Conservation (phyloP, 2,797 vertebrate genomes). For the Sebastes minor region DNA sequence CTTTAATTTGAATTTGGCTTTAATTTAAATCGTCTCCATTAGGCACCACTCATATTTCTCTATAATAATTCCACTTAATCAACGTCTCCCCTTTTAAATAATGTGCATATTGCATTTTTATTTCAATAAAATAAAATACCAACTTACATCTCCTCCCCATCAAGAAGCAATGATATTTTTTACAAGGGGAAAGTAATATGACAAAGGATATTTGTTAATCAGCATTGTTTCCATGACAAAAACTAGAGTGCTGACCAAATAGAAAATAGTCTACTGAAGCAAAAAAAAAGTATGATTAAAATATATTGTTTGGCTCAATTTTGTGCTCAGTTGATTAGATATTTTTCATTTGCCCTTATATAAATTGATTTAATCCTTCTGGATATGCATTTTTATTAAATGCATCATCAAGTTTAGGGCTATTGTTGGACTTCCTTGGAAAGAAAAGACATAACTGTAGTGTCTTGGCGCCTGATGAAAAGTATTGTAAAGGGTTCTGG, state of each 20-base stretch:
- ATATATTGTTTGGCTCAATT: background rate
- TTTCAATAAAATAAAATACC: slow-evolving; percentile 8
- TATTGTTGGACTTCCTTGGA: background rate
- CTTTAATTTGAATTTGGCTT: slow-evolving; percentile 24
- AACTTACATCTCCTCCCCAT: background rate
- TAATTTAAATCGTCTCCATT: slow-evolving; percentile 1
- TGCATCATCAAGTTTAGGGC: background rate
- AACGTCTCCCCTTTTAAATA: background rate
- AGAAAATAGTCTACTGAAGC: background rate
- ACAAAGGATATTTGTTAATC: slow-evolving; percentile 6
- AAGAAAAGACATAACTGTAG: background rate
- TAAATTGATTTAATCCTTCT: background rate
- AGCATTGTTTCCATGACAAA: background rate
- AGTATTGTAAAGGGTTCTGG: background rate
- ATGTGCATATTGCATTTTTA: background rate
- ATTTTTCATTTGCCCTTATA: background rate
- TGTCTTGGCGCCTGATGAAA: background rate
- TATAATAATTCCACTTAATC: slow-evolving; percentile 4
- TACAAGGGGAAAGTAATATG: background rate
- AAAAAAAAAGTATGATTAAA: background rate
- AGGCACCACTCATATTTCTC: background rate
- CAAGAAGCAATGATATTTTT: background rate
- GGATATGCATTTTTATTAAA: background rate
- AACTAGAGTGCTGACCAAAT: background rate
- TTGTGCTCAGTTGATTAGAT: background rate